Evolutionary conservation across 2,888 invertebrate species (phyloP), one percentile per base, ranked within the genome.

Genomic region (Sturmia bella): DNA sequence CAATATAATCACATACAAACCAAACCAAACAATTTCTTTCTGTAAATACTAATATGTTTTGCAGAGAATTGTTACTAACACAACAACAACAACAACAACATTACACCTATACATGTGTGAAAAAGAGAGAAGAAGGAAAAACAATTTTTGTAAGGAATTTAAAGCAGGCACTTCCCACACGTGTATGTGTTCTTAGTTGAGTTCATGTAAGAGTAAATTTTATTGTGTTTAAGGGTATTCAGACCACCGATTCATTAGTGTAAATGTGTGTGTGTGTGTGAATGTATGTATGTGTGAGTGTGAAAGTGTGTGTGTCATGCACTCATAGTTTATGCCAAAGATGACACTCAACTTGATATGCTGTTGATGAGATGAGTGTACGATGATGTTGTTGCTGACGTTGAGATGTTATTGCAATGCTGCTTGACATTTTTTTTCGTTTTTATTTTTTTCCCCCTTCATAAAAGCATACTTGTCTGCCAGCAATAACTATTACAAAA

Each of bases 341-440:
- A 64, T 80, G 80, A 80, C 70, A 75, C 63, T 61, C 5, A 59
- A 70, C 70, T 75, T 70, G 80, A 75, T 59, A 64, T 70, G 64
- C 24, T 80, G 75, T 66, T 80, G 80, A 80, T 75, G 75, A 70
- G 74, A 27, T 78, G 70, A 78, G 70, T 72, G 45, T 78, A 50
- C 52, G 57, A 72, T 64, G 74, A 69, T 69, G 64, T 43, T 70
- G 66, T 39, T 76, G 52, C 61, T 78, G 72, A 66, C 64, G 72
- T 66, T 78, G 72, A 72, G 70, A 48, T 72, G 50, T 72, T 70
- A 48, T 57, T 78, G 70, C 70, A 72, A 39, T 50, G 45, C 61
- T 66, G 72, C 21, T 41, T 43, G 66, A 27, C 41, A 61, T 24
- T 48, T 68, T 17, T 52, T 50, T 50, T 68, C 43, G 4, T 43